phyloP scores from a whole-genome alignment of 2,113 vertebrate genomes.

The Sclerurus mexicanus region DNA sequence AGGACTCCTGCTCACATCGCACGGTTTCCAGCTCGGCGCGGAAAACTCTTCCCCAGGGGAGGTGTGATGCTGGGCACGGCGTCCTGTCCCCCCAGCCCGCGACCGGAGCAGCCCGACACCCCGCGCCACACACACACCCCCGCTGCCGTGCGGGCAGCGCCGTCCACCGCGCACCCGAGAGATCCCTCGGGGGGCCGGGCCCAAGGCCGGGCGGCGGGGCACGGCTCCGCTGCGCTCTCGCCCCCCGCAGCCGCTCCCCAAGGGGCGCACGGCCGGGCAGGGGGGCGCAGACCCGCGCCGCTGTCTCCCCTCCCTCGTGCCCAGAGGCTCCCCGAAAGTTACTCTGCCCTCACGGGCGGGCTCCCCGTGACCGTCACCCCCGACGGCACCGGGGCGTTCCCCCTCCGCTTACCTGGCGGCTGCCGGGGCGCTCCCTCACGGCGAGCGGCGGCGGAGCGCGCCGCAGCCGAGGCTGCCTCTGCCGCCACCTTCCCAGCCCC shows the following conservation, averaged over 20 bases:
- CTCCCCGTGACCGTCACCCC: not conserved
- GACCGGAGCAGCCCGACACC: not conserved
- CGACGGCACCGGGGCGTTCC: not conserved
- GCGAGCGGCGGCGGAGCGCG: not conserved
- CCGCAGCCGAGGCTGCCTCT: not conserved
- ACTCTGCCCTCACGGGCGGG: not conserved
- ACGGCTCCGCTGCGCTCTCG: not conserved
- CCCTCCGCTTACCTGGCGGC: slow-evolving; percentile 59
- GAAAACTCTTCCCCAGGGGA: not conserved
- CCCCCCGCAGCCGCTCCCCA: not conserved
- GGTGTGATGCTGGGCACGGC: not conserved
- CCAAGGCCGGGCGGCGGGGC: too few relatives aligned
- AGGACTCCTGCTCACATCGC: not conserved
- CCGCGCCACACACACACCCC: too few relatives aligned
- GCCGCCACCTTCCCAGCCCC: not conserved
- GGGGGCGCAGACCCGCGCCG: not conserved
- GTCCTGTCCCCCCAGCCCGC: not conserved
- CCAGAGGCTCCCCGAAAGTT: not conserved
- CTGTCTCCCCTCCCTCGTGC: not conserved
- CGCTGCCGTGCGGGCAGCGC: not conserved
- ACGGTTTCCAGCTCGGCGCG: not conserved
- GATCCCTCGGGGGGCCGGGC: not conserved
- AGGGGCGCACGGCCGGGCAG: not conserved
- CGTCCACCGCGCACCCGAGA: not conserved
- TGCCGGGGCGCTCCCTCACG: not conserved